Evolutionary conservation across 2,797 vertebrate species (phyloP), one percentile per base, ranked within the genome.

Genomic region (Manis pentadactyla): DNA sequence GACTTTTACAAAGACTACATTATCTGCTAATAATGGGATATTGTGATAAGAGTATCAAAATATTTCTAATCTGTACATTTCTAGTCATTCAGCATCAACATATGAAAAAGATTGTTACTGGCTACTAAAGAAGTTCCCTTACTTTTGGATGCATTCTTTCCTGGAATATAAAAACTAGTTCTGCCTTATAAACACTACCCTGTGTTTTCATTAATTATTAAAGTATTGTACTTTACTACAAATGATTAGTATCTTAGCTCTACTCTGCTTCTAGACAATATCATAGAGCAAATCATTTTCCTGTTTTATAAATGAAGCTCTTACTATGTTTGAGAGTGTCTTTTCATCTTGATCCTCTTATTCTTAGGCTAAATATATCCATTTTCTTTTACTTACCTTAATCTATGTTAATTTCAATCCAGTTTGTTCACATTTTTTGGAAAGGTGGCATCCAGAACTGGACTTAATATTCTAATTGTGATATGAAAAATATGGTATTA

Each of bases 321-420:
- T 74, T 93, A 73, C 68, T 42, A 81, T 53, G n/a, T 73, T 75
- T 53, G 42, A 66, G 51, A 10, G 4, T n/a, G 59, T 93, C 81
- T 46, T 93, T 53, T 87, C 53, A 61, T 89, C 68, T 75, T 81
- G n/a, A 51, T 59, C 37, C 29, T 85, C 79, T 59, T 61, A 71
- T 87, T 81, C 71, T 81, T 61, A 75, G 37, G 34, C 11, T 88
- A 57, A 55, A 7, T 57, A 42, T 69, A 73, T 61, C 63, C 17
- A 68, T 61, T 81, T 84, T 83, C 53, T 90, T 83, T 42, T 51
- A 74, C n/a, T 93, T 86, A 29, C 18, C 81, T 90, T 78, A 90
- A 63, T 53, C 14, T 83, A 4, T 66, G 21, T 37, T 83, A 8
- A 77, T 78, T 87, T 17, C 17, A n/a, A 63, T 91, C 37, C 4